Conservation (phyloP, 2,888 invertebrate genomes). For the Endomychus coccineus region DNA sequence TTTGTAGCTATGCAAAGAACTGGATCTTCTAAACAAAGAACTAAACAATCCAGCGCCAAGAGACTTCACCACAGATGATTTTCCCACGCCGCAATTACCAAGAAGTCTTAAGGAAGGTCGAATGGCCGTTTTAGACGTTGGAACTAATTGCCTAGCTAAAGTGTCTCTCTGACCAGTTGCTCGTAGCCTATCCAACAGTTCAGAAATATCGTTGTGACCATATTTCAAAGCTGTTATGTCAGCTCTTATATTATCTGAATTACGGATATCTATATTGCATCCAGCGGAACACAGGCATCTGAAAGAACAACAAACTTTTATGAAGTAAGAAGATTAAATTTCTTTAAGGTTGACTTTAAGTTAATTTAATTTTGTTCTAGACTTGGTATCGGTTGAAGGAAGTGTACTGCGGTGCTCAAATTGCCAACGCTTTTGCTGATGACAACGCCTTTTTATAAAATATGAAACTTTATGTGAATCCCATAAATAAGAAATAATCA, state of each 20-base stretch:
- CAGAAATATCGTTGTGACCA: constrained; percentile 61
- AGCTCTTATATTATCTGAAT: constrained; percentile 63
- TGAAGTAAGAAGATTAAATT: no score
- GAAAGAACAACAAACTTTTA: constrained; percentile 22
- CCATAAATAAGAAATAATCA: no score
- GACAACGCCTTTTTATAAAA: no score
- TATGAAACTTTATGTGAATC: no score
- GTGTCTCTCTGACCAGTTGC: constrained; percentile 45
- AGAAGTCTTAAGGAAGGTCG: constrained; percentile 62
- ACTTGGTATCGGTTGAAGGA: no score
- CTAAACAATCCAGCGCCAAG: constrained; percentile 61
- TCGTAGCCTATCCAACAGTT: constrained; percentile 57
- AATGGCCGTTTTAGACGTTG: constrained; percentile 49
- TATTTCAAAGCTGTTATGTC: constrained; percentile 72
- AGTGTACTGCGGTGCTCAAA: no score
- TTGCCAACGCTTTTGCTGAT: no score
- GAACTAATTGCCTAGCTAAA: constrained; percentile 53
- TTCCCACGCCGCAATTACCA: constrained; percentile 67
- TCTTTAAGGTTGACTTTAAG: no score
- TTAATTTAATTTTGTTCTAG: no score
- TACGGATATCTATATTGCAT: constrained; percentile 59
- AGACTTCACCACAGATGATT: constrained; percentile 59
- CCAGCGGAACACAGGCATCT: constrained; percentile 63
- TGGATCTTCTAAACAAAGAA: constrained; percentile 56
- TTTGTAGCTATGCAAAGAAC: constrained; percentile 43